These are phyloP conservation scores for Melipona bicolor DNA, from an alignment of 2,888 invertebrate genomes.

Conservation along the genomic window DNA sequence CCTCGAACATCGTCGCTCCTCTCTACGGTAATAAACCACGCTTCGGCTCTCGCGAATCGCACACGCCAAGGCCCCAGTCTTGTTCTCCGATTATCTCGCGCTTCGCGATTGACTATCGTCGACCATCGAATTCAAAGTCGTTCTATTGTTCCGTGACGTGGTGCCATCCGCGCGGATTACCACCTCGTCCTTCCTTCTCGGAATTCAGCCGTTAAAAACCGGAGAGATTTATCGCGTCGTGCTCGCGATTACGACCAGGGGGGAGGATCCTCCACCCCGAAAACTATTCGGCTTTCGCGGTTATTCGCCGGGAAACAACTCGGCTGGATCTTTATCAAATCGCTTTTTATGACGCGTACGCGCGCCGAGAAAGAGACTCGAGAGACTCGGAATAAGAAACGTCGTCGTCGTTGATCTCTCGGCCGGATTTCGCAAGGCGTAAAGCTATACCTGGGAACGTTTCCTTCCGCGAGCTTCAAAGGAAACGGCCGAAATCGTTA, in stretches of 20 bases:
- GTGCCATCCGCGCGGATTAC: background rate
- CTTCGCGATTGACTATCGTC: background rate
- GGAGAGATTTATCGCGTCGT: constrained; percentile 43
- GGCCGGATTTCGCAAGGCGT: constrained; percentile 46
- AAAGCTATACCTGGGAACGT: constrained; percentile 39
- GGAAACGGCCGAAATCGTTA: constrained; percentile 48
- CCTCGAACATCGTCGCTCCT: constrained; percentile 44
- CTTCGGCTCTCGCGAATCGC: constrained; percentile 33
- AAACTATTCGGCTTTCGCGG: constrained; percentile 54
- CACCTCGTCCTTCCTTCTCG: background rate
- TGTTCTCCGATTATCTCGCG: constrained; percentile 27
- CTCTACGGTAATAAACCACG: constrained; percentile 50
- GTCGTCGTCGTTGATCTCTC: constrained; percentile 43
- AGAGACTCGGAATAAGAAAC: constrained; percentile 28
- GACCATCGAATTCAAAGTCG: background rate
- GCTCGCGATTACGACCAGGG: constrained; percentile 38
- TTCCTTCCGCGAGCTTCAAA: constrained; percentile 57
- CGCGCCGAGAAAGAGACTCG: constrained; percentile 1
- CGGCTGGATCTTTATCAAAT: constrained; percentile 63
- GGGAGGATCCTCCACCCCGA: constrained; percentile 17
- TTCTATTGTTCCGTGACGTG: constrained; percentile 24
- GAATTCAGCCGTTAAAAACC: constrained; percentile 43
- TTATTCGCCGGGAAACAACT: constrained; percentile 19
- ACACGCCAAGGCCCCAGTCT: background rate
- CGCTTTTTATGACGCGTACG: constrained; percentile 55